These are phyloP conservation scores for Clusia tigrina DNA, from an alignment of 2,888 invertebrate species.

Conservation along the genomic window DNA sequence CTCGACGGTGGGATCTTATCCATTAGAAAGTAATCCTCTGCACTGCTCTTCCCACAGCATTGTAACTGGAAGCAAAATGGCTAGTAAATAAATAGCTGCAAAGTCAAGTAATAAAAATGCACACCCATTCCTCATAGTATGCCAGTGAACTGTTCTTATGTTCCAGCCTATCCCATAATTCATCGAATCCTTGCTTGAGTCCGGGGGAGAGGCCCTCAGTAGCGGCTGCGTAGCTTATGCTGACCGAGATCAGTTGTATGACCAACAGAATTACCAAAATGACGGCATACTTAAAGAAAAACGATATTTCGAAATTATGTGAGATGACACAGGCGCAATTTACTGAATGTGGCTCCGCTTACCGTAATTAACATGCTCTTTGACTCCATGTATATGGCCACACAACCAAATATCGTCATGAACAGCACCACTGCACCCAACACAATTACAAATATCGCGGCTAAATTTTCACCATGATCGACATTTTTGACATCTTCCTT, in stretches of 20 bases:
- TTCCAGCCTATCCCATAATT: constrained; percentile 47
- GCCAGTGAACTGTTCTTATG: constrained; percentile 42
- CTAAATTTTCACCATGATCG: constrained; percentile 50
- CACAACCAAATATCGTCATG: constrained; percentile 45
- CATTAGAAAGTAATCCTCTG: constrained; percentile 50
- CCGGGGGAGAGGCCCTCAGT: constrained; percentile 41
- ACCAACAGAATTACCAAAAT: constrained; percentile 48
- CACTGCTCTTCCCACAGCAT: constrained; percentile 54
- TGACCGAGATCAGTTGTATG: constrained; percentile 52
- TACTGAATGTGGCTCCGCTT: constrained; percentile 24
- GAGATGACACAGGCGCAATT: not conserved
- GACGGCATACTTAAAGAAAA: constrained; percentile 48
- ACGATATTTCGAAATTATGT: not conserved
- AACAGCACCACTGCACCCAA: constrained; percentile 48
- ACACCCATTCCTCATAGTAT: constrained; percentile 54
- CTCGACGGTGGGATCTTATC: constrained; percentile 49
- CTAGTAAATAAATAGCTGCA: no score
- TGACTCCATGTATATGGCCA: constrained; percentile 42
- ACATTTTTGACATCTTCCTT: constrained; percentile 33
- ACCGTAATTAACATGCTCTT: constrained; percentile 51
- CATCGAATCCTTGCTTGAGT: constrained; percentile 51
- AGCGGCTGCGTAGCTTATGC: constrained; percentile 48
- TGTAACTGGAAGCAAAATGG: constrained; percentile 47
- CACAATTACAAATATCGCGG: constrained; percentile 45
- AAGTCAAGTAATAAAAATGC: constrained; percentile 12